Conservation (phyloP, 2,888 invertebrate species). For the Eledone cirrhosa region DNA sequence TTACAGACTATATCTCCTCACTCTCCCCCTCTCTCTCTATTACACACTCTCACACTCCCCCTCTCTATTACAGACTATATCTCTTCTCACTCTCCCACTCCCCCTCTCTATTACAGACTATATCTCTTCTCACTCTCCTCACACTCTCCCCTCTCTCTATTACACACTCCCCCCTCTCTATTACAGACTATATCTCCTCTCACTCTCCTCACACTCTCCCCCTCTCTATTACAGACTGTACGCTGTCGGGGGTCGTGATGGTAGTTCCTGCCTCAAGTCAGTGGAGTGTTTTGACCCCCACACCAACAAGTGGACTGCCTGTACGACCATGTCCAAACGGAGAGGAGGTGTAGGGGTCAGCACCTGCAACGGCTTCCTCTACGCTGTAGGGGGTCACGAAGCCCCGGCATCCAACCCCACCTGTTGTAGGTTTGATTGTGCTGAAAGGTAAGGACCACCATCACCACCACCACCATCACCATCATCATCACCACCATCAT, state of each 20-base stretch:
- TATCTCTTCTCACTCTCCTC: no score
- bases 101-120: no score
- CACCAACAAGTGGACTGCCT: slow-evolving; percentile 82
- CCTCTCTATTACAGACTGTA: slow-evolving; percentile 74
- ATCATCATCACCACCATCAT: no score
- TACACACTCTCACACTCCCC: no score
- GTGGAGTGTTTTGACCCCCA: slow-evolving; percentile 88
- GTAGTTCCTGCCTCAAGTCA: slow-evolving; percentile 86
- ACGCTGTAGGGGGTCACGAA: slow-evolving; percentile 93
- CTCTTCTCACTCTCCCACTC: no score
- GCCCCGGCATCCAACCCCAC: slow-evolving; percentile 87
- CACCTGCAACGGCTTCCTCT: slow-evolving; percentile 86
- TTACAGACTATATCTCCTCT: no score
- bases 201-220: no score
- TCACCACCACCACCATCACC: neutral
- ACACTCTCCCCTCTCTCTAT: no score
- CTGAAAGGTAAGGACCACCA: slow-evolving; percentile 77
- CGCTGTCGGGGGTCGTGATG: slow-evolving; percentile 92
- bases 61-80: no score
- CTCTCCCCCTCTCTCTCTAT: no score
- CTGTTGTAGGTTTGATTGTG: slow-evolving; percentile 85
- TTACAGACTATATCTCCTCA: slow-evolving; percentile 81
- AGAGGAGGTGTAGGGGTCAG: slow-evolving; percentile 91
- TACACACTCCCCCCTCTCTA: no score
- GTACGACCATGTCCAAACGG: slow-evolving; percentile 86